Evolutionary conservation across 53 echinoderm and acorn worm species (phyloP).

Genomic region (Echinarachnius parma): DNA sequence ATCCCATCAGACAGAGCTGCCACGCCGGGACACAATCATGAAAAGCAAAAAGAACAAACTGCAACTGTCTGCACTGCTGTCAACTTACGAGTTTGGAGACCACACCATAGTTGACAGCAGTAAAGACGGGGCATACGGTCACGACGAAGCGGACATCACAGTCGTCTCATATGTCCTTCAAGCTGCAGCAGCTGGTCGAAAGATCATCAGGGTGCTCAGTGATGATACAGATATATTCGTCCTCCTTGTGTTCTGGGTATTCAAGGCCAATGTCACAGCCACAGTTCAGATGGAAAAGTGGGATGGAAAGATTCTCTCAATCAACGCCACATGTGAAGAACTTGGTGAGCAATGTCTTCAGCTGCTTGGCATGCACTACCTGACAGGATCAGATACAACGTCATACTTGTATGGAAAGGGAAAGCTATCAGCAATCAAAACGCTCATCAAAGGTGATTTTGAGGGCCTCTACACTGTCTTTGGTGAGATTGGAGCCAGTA

Average conservation of each 20-base stretch:
- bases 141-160: slow-evolving; percentile 39
- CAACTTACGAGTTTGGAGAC: slow-evolving; percentile 25
- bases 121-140: slow-evolving; percentile 4
- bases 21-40: slow-evolving; percentile 24
- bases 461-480: slow-evolving; percentile 21
- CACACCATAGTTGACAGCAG: slow-evolving; percentile 7
- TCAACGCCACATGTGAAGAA: slow-evolving; percentile 17
- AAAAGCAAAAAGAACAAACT: slow-evolving; percentile 26
- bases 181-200: slow-evolving; percentile 9
- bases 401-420: slow-evolving; percentile 21
- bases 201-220: slow-evolving; percentile 28
- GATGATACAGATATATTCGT: slow-evolving; percentile 42
- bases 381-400: slow-evolving; percentile 35
- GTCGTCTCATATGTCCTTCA: slow-evolving; percentile 32
- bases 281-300: slow-evolving; percentile 18
- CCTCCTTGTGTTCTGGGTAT: slow-evolving; percentile 22
- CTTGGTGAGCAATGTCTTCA: slow-evolving; percentile 22
- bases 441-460: neutral
- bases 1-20: slow-evolving; percentile 8
- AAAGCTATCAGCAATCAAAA: slow-evolving; percentile 4
- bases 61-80: slow-evolving; percentile 13
- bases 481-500: slow-evolving; percentile 12
- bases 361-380: slow-evolving; percentile 37
- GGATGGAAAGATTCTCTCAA: slow-evolving; percentile 8
- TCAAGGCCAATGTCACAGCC: slow-evolving; percentile 5